These are phyloP conservation scores for Agraylea sexmaculata DNA, from an alignment of 1,140 invertebrate species.

Conservation along the genomic window DNA sequence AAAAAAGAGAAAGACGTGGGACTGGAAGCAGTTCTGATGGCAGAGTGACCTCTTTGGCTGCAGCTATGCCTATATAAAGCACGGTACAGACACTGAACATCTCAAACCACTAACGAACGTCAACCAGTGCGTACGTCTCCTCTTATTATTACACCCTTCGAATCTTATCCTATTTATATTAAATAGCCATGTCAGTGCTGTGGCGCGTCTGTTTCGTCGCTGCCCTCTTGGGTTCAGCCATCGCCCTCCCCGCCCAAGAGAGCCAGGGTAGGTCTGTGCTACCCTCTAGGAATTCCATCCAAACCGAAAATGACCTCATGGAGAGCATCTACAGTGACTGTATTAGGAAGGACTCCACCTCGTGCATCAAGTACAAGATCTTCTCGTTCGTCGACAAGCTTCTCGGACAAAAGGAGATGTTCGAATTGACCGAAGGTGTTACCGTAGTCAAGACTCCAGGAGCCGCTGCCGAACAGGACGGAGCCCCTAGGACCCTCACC, in stretches of 20 bases:
- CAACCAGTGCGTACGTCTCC: too few species aligned
- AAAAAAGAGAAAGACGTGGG: too few species aligned
- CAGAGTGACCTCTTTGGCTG: too few species aligned
- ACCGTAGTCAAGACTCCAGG: constrained; percentile 64
- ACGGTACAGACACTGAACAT: too few species aligned
- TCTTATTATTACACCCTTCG: too few species aligned
- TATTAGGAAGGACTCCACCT: constrained; percentile 63
- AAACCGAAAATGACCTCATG: constrained; percentile 61
- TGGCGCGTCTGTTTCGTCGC: constrained; percentile 38
- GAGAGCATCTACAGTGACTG: constrained; percentile 65
- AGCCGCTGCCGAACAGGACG: constrained; percentile 43
- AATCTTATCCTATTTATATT: too few species aligned
- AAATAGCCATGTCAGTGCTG: constrained; percentile 27
- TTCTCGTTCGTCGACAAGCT: constrained; percentile 74
- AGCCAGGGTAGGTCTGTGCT: constrained; percentile 43
- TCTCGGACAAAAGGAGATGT: constrained; percentile 61
- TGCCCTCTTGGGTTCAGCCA: constrained; percentile 38
- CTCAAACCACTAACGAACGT: too few species aligned
- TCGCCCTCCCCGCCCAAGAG: constrained; percentile 49
- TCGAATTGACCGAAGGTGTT: constrained; percentile 65
- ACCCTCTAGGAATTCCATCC: constrained; percentile 37
- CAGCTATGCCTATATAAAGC: too few species aligned
- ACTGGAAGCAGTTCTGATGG: too few species aligned
- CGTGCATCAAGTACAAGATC: constrained; percentile 73
- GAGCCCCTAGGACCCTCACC: constrained; percentile 56